A percentile compares a stretch with the other conserved stretches of the same genome.
These are phyloP conservation scores for Cylindroiulus punctatus DNA, from an alignment of 2,888 invertebrate genomes.

Conservation along the genomic window DNA sequence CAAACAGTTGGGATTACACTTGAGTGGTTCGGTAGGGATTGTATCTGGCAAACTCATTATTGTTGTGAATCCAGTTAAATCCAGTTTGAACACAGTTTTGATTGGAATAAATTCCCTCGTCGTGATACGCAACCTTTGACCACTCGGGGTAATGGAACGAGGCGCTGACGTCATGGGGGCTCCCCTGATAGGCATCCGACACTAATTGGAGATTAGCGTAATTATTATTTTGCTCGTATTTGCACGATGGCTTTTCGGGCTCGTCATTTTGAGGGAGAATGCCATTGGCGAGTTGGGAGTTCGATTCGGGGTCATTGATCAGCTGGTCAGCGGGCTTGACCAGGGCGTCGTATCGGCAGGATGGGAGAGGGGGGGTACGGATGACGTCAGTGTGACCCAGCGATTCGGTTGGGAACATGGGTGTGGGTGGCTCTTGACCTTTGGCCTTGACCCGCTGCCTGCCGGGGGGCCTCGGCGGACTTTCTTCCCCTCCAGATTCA, in stretches of 20 bases:
- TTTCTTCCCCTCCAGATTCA: background rate
- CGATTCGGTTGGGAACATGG: background rate
- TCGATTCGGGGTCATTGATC: background rate
- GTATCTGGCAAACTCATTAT: constrained; percentile 37
- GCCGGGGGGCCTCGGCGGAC: background rate
- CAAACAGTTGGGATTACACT: constrained; percentile 22
- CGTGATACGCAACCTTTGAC: background rate
- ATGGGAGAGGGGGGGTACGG: background rate
- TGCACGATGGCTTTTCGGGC: background rate
- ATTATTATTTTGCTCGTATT: background rate
- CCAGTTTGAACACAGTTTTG: constrained; percentile 28
- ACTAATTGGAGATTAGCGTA: constrained; percentile 24
- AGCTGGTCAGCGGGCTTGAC: background rate
- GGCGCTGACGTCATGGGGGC: background rate
- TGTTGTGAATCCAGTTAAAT: constrained; percentile 37
- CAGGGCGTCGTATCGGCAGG: background rate
- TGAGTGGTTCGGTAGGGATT: background rate
- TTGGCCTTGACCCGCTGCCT: background rate
- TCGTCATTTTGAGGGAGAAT: background rate
- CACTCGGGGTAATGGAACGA: background rate
- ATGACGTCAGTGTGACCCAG: background rate
- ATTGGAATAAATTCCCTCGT: constrained; percentile 43
- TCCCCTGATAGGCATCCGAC: constrained; percentile 27
- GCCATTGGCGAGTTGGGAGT: background rate
- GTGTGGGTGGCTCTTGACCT: background rate